A percentile compares a stretch with the other conserved stretches of the same genome.
phyloP scores from a whole-genome alignment of 1,140 invertebrate species.

The Drosophila willistoni region DNA sequence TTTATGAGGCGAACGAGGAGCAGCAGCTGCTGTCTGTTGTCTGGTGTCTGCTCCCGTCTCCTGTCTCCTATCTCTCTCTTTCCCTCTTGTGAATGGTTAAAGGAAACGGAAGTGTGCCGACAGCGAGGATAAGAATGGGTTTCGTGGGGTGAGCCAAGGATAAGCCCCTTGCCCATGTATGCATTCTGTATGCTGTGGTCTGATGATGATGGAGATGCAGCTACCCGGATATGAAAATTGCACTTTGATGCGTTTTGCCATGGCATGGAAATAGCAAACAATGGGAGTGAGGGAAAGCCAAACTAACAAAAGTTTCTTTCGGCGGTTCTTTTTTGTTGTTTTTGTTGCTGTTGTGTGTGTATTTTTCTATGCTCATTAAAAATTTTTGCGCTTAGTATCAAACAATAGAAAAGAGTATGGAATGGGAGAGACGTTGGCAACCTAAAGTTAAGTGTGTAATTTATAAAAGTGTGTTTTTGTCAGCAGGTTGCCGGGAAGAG shows the following conservation, averaged over 20 bases:
- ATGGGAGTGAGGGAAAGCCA: constrained; percentile 29
- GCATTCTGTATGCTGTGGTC: neutral
- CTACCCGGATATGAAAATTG: constrained; percentile 74
- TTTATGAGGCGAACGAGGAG: constrained; percentile 69
- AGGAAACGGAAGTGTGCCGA: constrained; percentile 58
- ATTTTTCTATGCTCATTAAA: constrained; percentile 63
- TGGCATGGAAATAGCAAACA: constrained; percentile 53
- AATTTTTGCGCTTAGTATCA: constrained; percentile 56
- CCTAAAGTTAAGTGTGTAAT: constrained; percentile 72
- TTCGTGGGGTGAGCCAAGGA: constrained; percentile 9
- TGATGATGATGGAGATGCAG: constrained; percentile 19
- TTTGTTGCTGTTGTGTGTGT: constrained; percentile 17
- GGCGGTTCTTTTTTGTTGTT: constrained; percentile 35
- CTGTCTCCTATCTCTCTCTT: constrained; percentile 12
- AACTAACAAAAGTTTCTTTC: constrained; percentile 73
- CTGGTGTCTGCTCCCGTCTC: constrained; percentile 19
- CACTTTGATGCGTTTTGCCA: constrained; percentile 67
- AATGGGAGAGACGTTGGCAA: neutral
- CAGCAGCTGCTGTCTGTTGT: constrained; percentile 54
- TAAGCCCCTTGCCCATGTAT: constrained; percentile 39
- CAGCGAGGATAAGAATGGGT: constrained; percentile 20
- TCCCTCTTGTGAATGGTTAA: constrained; percentile 27
- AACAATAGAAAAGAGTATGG: constrained; percentile 21
- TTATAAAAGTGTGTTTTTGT: constrained; percentile 63
- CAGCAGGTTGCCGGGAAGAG: constrained; percentile 6